phyloP scores from a whole-genome alignment of 2,888 invertebrate species.

The Mellilla xanthometata region DNA sequence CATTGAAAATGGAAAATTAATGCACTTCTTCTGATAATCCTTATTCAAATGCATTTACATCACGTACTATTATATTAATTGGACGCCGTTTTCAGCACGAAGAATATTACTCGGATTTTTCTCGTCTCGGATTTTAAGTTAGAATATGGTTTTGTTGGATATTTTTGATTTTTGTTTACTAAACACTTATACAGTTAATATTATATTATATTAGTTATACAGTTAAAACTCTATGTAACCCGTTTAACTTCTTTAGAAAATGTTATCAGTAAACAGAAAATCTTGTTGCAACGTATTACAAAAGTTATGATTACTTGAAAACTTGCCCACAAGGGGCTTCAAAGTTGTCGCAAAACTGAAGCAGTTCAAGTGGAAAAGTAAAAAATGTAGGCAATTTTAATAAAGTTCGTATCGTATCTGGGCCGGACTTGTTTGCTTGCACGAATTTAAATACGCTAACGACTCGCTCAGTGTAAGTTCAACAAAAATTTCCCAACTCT shows the following conservation, averaged over 20 bases:
- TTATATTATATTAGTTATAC: too few relatives aligned
- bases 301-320: constrained; percentile 16
- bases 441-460: constrained; percentile 36
- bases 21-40: not conserved
- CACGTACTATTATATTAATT: too few relatives aligned
- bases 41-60: not conserved
- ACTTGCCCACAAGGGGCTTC: constrained; percentile 8
- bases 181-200: too few relatives aligned
- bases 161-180: too few relatives aligned
- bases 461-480: constrained; percentile 34
- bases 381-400: constrained; percentile 18
- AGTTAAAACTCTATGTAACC: too few relatives aligned
- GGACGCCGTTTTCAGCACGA: too few relatives aligned
- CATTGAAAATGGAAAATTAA: constrained; percentile 18
- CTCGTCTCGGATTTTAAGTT: too few relatives aligned
- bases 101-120: too few relatives aligned
- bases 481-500: constrained; percentile 38
- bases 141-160: too few relatives aligned
- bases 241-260: too few relatives aligned
- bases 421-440: constrained; percentile 23
- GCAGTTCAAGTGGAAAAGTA: constrained; percentile 8
- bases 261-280: not conserved
- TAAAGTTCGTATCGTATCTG: constrained; percentile 21
- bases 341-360: constrained; percentile 21
- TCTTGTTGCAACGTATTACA: constrained; percentile 1